Evolutionary conservation across 2,113 vertebrate species (phyloP).

Genomic region (Regulus satrapa): DNA sequence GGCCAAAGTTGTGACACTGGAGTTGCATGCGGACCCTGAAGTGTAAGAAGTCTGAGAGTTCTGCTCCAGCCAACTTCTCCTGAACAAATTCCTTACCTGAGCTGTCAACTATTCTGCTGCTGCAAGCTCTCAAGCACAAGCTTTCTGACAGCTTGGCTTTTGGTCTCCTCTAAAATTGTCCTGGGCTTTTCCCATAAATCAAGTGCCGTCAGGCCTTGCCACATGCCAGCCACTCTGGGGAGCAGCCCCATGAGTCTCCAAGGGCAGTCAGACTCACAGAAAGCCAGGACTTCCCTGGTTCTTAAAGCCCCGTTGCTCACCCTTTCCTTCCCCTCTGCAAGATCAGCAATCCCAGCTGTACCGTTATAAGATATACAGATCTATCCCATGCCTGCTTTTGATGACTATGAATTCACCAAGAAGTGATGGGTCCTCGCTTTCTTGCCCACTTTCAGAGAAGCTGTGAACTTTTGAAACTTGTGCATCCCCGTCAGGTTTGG

Average conservation of each 20-base stretch:
- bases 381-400: background rate
- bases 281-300: background rate
- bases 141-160: background rate
- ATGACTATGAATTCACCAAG: background rate
- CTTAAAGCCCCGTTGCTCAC: background rate
- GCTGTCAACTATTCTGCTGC: background rate
- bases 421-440: rapidly evolving
- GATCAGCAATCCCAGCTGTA: background rate
- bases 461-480: background rate
- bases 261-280: background rate
- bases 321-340: background rate
- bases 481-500: background rate
- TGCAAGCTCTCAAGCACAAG: background rate
- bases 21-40: background rate
- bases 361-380: rapidly evolving
- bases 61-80: background rate
- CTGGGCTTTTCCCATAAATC: background rate
- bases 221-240: background rate
- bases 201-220: background rate
- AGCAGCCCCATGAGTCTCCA: background rate
- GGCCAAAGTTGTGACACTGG: background rate
- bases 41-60: background rate
- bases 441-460: background rate
- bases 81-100: background rate
- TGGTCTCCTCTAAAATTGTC: background rate